Conservation (phyloP, 2,888 invertebrate species). For the Gymnoscelis rufifasciata region DNA sequence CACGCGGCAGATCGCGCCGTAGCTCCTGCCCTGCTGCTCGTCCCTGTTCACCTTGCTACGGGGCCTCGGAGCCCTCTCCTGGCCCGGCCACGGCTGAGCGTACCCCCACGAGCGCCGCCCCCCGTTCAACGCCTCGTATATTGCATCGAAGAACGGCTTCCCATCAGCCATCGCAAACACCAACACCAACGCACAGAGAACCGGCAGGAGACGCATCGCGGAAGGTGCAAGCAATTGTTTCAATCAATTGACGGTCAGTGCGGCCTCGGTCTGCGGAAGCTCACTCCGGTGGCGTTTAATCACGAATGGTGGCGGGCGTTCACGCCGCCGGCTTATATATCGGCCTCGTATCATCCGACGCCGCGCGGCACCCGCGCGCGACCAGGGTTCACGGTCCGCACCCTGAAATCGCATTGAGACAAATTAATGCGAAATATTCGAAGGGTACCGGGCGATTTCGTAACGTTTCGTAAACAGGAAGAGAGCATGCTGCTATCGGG, state of each 20-base stretch:
- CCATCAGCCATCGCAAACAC: constrained; percentile 40
- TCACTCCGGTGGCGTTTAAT: constrained; percentile 63
- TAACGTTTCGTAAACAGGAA: constrained; percentile 54
- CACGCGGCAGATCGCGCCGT: constrained; percentile 84
- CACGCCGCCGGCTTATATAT: constrained; percentile 67
- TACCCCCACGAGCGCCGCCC: constrained; percentile 55
- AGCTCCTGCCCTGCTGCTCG: constrained; percentile 50
- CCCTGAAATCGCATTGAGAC: constrained; percentile 65
- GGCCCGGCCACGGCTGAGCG: not conserved
- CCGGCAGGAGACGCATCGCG: constrained; percentile 51
- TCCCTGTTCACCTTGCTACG: not conserved
- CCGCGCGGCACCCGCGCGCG: constrained; percentile 58
- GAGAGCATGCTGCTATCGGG: constrained; percentile 28
- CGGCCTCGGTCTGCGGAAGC: constrained; percentile 68
- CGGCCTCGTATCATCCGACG: constrained; percentile 75
- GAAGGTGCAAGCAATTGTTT: constrained; percentile 65
- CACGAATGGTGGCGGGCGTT: constrained; percentile 73
- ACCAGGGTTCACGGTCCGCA: constrained; percentile 71
- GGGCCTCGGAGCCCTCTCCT: no score
- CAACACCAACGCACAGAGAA: constrained; percentile 42
- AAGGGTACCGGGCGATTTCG: constrained; percentile 43
- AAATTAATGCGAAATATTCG: constrained; percentile 48
- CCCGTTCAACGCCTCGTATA: constrained; percentile 67
- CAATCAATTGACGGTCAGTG: constrained; percentile 68
- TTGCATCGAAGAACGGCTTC: constrained; percentile 69